phyloP scores from a whole-genome alignment of 2,888 invertebrate genomes.

The Lysandra coridon region DNA sequence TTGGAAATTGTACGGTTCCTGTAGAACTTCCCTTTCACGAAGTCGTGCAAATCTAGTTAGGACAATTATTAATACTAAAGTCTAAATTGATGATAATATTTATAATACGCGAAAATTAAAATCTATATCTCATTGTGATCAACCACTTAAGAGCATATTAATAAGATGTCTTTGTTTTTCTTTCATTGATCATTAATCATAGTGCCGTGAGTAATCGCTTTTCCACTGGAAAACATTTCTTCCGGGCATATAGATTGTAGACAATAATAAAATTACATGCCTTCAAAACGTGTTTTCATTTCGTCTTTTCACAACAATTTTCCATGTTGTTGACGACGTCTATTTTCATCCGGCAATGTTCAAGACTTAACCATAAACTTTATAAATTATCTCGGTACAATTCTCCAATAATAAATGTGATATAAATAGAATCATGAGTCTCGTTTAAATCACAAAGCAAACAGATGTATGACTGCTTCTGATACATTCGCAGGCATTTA shows the following conservation, averaged over 20 bases:
- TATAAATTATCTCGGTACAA: constrained; percentile 10
- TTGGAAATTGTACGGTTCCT: not conserved
- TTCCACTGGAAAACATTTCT: constrained; percentile 17
- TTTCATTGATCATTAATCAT: not conserved
- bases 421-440: constrained; percentile 22
- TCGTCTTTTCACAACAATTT: not conserved
- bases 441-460: constrained; percentile 26
- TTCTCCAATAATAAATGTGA: constrained; percentile 24
- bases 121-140: not conserved
- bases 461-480: constrained; percentile 8
- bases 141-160: not conserved
- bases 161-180: constrained; percentile 3
- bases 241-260: not conserved
- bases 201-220: constrained; percentile 7
- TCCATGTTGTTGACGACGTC: not conserved
- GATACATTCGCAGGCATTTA: not conserved
- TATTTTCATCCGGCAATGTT: not conserved
- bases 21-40: not conserved
- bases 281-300: not conserved
- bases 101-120: no score
- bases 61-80: no score
- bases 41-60: not conserved
- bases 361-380: constrained; percentile 3
- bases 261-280: not conserved
- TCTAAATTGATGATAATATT: no score